Percentiles rank a stretch among this genome's conserved stretches.
phyloP scores from a whole-genome alignment of 30 jellyfish, hydroid and myxozoan species.

The Euphysa ruthae region DNA sequence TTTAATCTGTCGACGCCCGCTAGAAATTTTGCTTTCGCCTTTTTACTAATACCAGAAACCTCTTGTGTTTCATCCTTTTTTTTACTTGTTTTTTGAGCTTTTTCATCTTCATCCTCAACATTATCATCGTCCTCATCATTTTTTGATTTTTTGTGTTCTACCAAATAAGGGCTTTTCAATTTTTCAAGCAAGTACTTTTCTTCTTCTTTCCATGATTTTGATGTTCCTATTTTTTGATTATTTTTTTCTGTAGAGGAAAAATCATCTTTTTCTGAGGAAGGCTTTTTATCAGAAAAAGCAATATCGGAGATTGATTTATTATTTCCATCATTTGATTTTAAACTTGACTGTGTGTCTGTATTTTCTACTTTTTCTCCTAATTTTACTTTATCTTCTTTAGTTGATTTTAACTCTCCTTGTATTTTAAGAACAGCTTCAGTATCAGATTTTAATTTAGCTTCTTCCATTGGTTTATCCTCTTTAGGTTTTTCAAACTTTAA shows the following conservation, averaged over 20 bases:
- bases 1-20: slow-evolving; percentile 28
- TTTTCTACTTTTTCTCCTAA: too few relatives aligned
- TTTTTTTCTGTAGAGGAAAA: too few relatives aligned
- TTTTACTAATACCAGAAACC: slow-evolving; percentile 18
- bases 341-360: too few relatives aligned
- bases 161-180: slow-evolving; percentile 58
- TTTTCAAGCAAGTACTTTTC: slow-evolving; percentile 48
- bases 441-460: not conserved
- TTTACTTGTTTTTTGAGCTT: slow-evolving; percentile 6
- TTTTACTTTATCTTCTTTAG: not conserved
- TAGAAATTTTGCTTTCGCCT: slow-evolving; percentile 2
- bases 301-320: too few relatives aligned
- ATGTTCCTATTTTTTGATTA: too few relatives aligned
- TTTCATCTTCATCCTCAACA: slow-evolving; percentile 2
- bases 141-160: not conserved
- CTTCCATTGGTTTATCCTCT: not conserved
- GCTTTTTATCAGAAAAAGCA: too few relatives aligned
- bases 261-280: too few relatives aligned
- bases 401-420: not conserved
- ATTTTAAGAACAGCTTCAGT: not conserved
- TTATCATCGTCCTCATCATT: not conserved
- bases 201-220: slow-evolving; percentile 72
- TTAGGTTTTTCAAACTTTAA: too few relatives aligned
- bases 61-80: slow-evolving; percentile 4
- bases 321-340: too few relatives aligned